Percentiles rank a stretch among this genome's conserved stretches.
Evolutionary conservation across 2,113 vertebrate genomes (phyloP).

Genomic region (Grammomys dolichurus): DNA sequence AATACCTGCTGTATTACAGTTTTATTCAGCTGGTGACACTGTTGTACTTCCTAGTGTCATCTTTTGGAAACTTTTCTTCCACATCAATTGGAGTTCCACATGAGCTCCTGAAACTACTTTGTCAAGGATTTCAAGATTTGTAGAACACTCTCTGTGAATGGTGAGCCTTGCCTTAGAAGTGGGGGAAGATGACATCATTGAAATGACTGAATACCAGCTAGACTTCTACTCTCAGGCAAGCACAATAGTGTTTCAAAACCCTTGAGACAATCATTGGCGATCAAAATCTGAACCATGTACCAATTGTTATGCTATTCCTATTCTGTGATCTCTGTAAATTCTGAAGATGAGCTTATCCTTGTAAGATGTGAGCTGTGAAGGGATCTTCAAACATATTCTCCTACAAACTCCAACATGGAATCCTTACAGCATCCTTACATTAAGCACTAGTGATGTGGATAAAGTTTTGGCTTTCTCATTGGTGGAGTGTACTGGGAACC

Average conservation of each 20-base stretch:
- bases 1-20: accelerated
- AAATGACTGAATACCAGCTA: not conserved
- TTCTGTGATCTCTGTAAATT: not conserved
- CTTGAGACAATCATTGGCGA: not conserved
- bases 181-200: not conserved
- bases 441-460: not conserved
- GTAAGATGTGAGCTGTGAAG: not conserved
- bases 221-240: not conserved
- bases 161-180: not conserved
- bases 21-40: not conserved
- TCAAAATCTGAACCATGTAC: not conserved
- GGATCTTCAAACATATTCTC: not conserved
- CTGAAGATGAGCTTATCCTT: not conserved
- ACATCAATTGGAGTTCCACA: not conserved
- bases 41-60: not conserved
- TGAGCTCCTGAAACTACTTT: not conserved
- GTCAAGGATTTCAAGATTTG: not conserved
- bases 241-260: not conserved
- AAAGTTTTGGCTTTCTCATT: not conserved
- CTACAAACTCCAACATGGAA: not conserved
- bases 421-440: not conserved
- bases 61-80: not conserved
- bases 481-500: not conserved
- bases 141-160: not conserved
- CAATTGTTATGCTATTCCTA: not conserved